Conservation (phyloP, 2,888 invertebrate species). For the Trachelus iudaicus region DNA sequence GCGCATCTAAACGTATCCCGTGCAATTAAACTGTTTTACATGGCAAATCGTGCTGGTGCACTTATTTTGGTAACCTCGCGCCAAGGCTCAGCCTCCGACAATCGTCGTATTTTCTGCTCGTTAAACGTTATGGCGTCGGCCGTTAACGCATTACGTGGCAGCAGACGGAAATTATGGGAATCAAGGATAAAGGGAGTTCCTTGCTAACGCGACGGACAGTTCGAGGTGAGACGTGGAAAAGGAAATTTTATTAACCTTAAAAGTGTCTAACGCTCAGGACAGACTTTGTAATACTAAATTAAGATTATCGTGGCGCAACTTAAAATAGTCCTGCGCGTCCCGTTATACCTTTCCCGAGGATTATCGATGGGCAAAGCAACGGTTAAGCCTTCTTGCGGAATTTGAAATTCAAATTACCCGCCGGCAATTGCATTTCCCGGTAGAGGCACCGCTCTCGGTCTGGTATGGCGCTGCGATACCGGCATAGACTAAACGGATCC, state of each 20-base stretch:
- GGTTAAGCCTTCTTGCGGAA: slow-evolving; percentile 7
- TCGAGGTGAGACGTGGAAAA: not conserved
- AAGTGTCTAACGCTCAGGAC: not conserved
- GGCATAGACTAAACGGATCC: not conserved
- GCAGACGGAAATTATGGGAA: not conserved
- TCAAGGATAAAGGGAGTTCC: not conserved
- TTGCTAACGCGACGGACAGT: not conserved
- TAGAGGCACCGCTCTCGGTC: not conserved
- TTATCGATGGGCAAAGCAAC: not conserved
- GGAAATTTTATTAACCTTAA: not conserved
- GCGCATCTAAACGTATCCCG: slow-evolving; percentile 46
- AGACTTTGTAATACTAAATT: not conserved
- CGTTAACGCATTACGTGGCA: not conserved
- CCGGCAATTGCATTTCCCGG: slow-evolving; percentile 23
- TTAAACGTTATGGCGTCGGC: not conserved
- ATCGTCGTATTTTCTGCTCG: slow-evolving; percentile 2
- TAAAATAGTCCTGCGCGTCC: not conserved
- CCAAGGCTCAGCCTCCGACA: not conserved
- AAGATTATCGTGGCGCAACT: not conserved
- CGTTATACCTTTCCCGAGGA: not conserved
- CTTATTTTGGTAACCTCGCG: not conserved
- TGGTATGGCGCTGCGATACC: not conserved
- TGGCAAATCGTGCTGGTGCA: slow-evolving; percentile 15
- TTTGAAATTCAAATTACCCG: slow-evolving; percentile 38
- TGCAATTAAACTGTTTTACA: slow-evolving; percentile 45